A percentile compares a stretch with the other conserved stretches of the same genome.
These are phyloP conservation scores for Drosophila nr. fundita DNA, from an alignment of 2,888 invertebrate species.

Conservation along the genomic window DNA sequence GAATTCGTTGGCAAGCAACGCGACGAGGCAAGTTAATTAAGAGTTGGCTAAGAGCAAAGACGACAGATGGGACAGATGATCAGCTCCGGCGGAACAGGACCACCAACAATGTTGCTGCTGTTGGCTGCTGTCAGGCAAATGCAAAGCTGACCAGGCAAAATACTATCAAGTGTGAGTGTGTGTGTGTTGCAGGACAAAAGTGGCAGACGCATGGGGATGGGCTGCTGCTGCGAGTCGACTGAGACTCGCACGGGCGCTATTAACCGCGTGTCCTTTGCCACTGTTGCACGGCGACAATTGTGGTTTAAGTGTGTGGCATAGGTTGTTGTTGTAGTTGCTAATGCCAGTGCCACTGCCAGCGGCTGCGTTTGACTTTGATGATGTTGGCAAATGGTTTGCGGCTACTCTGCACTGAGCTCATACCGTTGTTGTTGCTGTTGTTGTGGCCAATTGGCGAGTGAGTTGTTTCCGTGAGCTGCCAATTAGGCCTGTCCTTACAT, in stretches of 20 bases:
- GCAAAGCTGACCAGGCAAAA: conserved; percentile 66
- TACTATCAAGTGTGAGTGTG: conserved; percentile 41
- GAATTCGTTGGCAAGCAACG: conserved; percentile 56
- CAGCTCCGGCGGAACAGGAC: conserved; percentile 52
- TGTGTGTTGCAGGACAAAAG: conserved; percentile 3
- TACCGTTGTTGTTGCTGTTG: conserved; percentile 1
- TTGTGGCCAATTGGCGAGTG: conserved; percentile 37
- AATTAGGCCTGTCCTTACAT: conserved; percentile 29
- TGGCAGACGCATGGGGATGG: background rate
- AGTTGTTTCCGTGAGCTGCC: conserved; percentile 30
- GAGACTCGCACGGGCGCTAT: conserved; percentile 44
- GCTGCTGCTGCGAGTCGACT: background rate
- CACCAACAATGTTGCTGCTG: conserved; percentile 50
- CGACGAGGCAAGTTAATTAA: conserved; percentile 74
- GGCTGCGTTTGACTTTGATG: conserved; percentile 63
- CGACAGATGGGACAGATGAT: conserved; percentile 31
- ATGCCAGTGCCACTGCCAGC: conserved; percentile 12
- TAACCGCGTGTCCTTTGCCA: conserved; percentile 57
- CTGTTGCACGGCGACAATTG: conserved; percentile 60
- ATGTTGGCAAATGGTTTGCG: conserved; percentile 57
- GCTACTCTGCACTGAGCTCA: conserved; percentile 20
- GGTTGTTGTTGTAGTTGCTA: conserved; percentile 24
- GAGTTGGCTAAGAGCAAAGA: conserved; percentile 65
- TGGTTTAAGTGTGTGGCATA: conserved; percentile 42
- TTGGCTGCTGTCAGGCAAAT: conserved; percentile 65